Percentiles rank a stretch among this genome's conserved stretches.
Conservation (phyloP, 2,113 vertebrate genomes). For the Notarius lentiginosus region DNA sequence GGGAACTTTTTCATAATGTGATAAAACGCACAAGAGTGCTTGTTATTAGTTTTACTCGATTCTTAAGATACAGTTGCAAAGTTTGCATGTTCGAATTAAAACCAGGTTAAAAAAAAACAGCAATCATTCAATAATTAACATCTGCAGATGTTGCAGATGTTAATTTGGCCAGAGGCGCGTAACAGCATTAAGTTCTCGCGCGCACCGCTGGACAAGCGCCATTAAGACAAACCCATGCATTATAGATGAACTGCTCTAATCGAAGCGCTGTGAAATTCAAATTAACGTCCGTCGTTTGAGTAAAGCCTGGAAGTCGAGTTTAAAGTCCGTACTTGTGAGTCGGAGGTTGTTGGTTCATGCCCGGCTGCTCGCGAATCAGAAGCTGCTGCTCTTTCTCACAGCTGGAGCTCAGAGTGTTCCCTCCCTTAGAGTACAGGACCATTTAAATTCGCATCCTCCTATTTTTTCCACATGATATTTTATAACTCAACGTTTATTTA, state of each 20-base stretch:
- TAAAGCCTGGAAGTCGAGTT: not conserved
- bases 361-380: constrained; percentile 67
- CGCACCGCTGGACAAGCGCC: not conserved
- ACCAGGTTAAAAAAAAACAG: not conserved
- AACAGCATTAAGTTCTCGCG: not conserved
- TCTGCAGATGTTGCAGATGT: no score
- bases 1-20: not conserved
- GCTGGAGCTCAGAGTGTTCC: constrained; percentile 68
- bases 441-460: constrained; percentile 74
- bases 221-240: not conserved
- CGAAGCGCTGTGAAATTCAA: not conserved
- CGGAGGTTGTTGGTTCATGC: constrained; percentile 67
- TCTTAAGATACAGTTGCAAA: no score
- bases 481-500: constrained; percentile 59
- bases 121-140: not conserved
- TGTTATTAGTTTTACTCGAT: not conserved
- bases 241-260: not conserved
- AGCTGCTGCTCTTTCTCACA: constrained; percentile 67
- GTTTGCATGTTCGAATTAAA: not conserved
- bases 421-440: constrained; percentile 68
- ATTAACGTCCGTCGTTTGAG: not conserved
- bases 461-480: constrained; percentile 77
- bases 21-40: not conserved
- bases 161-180: not conserved
- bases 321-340: constrained; percentile 64